phyloP scores from a whole-genome alignment of 2,113 vertebrate genomes.

The Gracilinanus agilis region DNA sequence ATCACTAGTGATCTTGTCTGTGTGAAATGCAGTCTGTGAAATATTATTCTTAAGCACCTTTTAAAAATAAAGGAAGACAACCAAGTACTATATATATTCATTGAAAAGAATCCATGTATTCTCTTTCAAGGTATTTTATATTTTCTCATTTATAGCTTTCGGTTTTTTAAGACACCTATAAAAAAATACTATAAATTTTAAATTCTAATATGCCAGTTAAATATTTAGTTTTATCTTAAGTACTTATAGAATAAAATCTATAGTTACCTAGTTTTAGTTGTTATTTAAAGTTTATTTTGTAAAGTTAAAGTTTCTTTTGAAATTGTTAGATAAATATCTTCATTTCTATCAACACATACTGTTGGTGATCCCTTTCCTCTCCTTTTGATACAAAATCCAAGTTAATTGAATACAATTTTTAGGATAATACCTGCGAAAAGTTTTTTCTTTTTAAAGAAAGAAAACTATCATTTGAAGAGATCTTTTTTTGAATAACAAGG shows the following conservation, averaged over 20 bases:
- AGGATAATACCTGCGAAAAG: constrained; percentile 35
- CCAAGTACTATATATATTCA: constrained; percentile 34
- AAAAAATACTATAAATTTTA: not conserved
- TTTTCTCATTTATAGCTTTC: constrained; percentile 36
- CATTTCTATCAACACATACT: not conserved
- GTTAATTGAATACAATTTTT: constrained; percentile 34
- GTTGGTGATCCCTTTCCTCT: constrained; percentile 13
- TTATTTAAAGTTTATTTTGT: not conserved
- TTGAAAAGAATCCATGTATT: constrained; percentile 18
- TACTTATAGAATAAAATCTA: not conserved
- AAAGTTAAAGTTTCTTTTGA: not conserved
- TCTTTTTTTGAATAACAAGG: constrained; percentile 19
- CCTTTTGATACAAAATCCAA: constrained; percentile 39
- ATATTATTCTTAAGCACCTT: constrained; percentile 32
- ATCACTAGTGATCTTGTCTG: not conserved
- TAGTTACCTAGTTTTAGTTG: not conserved
- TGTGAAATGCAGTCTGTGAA: constrained; percentile 32
- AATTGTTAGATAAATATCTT: not conserved
- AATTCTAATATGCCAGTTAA: constrained; percentile 15
- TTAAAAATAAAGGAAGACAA: constrained; percentile 15
- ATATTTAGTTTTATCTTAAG: not conserved
- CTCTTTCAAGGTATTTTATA: constrained; percentile 29
- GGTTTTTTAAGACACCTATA: not conserved
- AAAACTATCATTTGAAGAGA: constrained; percentile 52
- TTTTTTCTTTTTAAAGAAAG: constrained; percentile 33